Evolutionary conservation across 2,888 invertebrate genomes (phyloP).

Genomic region (Xestia sexstrigata): DNA sequence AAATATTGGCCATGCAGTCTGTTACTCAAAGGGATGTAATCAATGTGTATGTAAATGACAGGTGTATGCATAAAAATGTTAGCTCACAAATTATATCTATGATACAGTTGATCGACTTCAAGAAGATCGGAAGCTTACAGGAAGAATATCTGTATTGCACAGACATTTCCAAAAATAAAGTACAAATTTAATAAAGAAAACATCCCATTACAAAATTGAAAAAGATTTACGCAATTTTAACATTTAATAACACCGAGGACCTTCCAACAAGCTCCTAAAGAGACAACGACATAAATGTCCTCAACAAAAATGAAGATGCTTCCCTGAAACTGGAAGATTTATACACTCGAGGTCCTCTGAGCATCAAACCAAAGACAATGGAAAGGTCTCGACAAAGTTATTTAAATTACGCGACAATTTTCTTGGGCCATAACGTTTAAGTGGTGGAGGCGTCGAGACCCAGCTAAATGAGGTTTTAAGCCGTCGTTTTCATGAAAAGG

Average conservation of each 20-base stretch:
- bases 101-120: not conserved
- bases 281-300: slow-evolving; percentile 71
- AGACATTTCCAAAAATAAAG: slow-evolving; percentile 20
- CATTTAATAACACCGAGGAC: slow-evolving; percentile 70
- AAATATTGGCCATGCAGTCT: slow-evolving; percentile 7
- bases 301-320: slow-evolving; percentile 77
- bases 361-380: slow-evolving; percentile 81
- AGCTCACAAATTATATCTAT: not conserved
- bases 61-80: not conserved
- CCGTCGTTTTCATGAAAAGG: slow-evolving; percentile 84
- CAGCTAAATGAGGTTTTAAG: slow-evolving; percentile 89
- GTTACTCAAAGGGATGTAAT: not conserved
- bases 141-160: not conserved
- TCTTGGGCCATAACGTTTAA: slow-evolving; percentile 85
- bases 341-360: slow-evolving; percentile 79
- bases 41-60: not conserved
- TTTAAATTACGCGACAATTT: slow-evolving; percentile 89
- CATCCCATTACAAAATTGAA: slow-evolving; percentile 46
- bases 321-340: slow-evolving; percentile 78
- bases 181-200: slow-evolving; percentile 69
- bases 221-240: slow-evolving; percentile 64
- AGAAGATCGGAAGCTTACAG: not conserved
- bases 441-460: slow-evolving; percentile 83
- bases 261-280: slow-evolving; percentile 61
- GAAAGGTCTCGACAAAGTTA: slow-evolving; percentile 83